Evolutionary conservation across 2,888 invertebrate species (phyloP).

Genomic region (Hirtodrosophila cameraria): DNA sequence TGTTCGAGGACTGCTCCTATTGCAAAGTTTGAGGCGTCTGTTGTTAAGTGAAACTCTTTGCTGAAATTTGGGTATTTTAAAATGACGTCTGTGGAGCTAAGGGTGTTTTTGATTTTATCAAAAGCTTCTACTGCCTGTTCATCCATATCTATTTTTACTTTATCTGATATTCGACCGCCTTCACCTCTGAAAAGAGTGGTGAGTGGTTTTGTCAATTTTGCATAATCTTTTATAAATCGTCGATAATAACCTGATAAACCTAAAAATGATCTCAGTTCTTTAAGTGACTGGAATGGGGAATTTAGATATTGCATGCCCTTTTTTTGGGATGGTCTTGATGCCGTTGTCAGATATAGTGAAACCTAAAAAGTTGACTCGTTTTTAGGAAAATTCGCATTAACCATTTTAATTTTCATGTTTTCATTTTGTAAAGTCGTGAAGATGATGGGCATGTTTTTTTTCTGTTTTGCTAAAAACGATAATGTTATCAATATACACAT

Average conservation of each 20-base stretch:
- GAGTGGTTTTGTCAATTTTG: background rate
- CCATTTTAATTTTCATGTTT: background rate
- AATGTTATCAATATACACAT: no score
- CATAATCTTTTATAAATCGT: background rate
- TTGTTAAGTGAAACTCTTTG: conserved; percentile 19
- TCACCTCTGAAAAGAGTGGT: background rate
- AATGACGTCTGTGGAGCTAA: conserved; percentile 12
- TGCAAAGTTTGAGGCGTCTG: conserved; percentile 8
- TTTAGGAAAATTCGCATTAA: background rate
- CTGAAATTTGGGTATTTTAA: conserved; percentile 3
- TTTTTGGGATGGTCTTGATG: no score
- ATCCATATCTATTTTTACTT: background rate
- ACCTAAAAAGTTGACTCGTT: no score
- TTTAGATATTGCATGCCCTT: no score
- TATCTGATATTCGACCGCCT: background rate
- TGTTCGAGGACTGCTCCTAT: conserved; percentile 17
- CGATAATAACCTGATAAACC: no score
- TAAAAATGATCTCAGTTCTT: no score
- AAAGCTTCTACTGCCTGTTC: background rate
- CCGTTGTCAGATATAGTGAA: no score
- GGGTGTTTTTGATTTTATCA: conserved; percentile 18
- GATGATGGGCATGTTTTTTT: no score
- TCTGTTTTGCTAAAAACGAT: no score
- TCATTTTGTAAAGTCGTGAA: conserved; percentile 1
- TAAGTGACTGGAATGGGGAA: no score